Evolutionary conservation across 2,797 vertebrate genomes (phyloP).

Genomic region (Pteropus rufus): DNA sequence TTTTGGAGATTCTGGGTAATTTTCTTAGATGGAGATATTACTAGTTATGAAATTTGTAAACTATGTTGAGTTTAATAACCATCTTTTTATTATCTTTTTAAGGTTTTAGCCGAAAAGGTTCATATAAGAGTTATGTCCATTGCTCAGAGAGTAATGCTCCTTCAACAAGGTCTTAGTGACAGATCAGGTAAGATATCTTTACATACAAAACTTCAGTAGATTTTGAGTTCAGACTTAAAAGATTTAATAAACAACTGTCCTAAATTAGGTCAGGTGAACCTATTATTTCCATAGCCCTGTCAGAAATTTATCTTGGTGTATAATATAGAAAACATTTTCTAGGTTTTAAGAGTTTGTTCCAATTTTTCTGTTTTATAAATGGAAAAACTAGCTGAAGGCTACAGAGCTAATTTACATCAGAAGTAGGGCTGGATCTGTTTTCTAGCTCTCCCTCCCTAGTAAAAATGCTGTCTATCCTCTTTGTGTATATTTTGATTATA

Average conservation of each 20-base stretch:
- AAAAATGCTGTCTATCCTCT: background rate
- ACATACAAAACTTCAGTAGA: background rate
- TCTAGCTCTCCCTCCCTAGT: background rate
- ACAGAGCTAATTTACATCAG: background rate
- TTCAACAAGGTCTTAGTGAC: constrained; percentile 94
- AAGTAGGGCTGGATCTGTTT: background rate
- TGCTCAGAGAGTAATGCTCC: constrained; percentile 93
- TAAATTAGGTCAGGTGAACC: background rate
- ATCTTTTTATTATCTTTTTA: constrained; percentile 55
- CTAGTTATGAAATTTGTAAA: constrained; percentile 15
- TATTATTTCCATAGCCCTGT: background rate
- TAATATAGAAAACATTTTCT: background rate
- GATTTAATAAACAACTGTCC: background rate
- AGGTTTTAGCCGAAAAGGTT: constrained; percentile 97
- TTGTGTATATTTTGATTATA: background rate
- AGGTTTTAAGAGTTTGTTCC: background rate
- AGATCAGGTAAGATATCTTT: constrained; percentile 87
- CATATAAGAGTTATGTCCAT: constrained; percentile 94
- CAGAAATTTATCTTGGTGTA: background rate
- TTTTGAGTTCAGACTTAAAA: constrained; percentile 10
- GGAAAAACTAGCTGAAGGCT: background rate
- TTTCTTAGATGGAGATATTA: constrained; percentile 15
- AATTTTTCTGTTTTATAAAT: background rate
- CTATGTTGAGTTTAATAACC: constrained; percentile 46
- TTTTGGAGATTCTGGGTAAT: constrained; percentile 1